Evolutionary conservation across 2,113 vertebrate genomes (phyloP).

Genomic region (Anser brachyrhynchus): DNA sequence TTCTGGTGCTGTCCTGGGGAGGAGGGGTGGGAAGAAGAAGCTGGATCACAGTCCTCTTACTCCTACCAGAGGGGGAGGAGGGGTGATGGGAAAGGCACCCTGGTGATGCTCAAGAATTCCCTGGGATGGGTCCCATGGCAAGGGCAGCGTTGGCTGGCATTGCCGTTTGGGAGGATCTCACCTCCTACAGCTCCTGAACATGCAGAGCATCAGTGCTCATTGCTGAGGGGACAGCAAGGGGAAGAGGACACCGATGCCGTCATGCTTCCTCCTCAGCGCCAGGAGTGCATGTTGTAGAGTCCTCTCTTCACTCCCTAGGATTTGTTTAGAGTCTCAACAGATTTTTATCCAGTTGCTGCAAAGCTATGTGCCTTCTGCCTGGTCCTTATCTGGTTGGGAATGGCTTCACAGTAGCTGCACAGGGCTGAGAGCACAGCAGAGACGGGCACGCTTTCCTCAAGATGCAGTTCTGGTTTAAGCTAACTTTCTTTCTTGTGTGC

Average conservation of each 20-base stretch:
- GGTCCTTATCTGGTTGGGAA: neutral
- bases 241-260: too few species aligned
- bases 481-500: neutral
- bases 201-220: rapidly evolving
- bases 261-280: neutral
- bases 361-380: neutral
- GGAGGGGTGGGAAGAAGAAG: neutral
- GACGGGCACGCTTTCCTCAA: neutral
- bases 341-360: neutral
- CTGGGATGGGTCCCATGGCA: rapidly evolving
- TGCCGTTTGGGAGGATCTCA: rapidly evolving
- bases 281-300: rapidly evolving
- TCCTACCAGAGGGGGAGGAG: too few species aligned
- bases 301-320: rapidly evolving
- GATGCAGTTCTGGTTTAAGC: neutral
- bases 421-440: neutral
- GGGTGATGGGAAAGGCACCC: too few species aligned
- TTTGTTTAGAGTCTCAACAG: neutral
- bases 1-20: neutral
- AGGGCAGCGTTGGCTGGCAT: neutral
- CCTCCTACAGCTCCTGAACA: neutral
- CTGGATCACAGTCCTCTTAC: neutral
- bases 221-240: neutral
- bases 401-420: neutral
- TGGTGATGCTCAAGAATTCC: too few species aligned